Percentiles rank a stretch among this genome's conserved stretches.
Evolutionary conservation across 2,888 invertebrate species (phyloP).

Genomic region (Acanthococcus lagerstroemiae): DNA sequence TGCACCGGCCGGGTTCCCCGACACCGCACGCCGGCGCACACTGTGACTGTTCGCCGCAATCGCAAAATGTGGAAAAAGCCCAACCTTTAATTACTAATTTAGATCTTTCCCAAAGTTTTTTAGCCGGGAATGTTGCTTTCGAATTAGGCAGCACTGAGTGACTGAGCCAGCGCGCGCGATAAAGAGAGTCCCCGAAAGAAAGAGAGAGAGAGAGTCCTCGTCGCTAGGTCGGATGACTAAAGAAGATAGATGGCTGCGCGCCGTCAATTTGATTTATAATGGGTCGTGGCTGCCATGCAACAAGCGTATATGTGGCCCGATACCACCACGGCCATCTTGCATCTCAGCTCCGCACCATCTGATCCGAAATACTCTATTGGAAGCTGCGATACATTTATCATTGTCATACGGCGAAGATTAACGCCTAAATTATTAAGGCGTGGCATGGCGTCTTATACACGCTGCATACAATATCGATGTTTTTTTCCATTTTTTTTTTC

Average conservation of each 20-base stretch:
- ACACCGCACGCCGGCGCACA: no score
- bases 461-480: neutral
- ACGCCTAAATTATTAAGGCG: conserved; percentile 30
- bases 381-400: conserved; percentile 25
- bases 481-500: no score
- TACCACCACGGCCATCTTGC: conserved; percentile 22
- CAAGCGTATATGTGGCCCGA: conserved; percentile 1
- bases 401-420: conserved; percentile 22
- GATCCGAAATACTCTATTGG: conserved; percentile 26
- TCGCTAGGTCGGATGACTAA: conserved; percentile 4
- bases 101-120: no score
- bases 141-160: no score
- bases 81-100: no score
- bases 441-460: conserved; percentile 7
- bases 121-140: no score
- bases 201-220: no score
- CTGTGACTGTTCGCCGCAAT: no score
- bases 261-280: conserved; percentile 27
- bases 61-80: no score
- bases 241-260: conserved; percentile 22
- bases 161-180: no score
- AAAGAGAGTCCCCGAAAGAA: no score
- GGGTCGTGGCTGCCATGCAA: conserved; percentile 18
- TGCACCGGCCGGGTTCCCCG: no score
- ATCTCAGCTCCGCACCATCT: conserved; percentile 6